phyloP scores from a whole-genome alignment of 2,888 invertebrate genomes.

The Agonum fuliginosum region DNA sequence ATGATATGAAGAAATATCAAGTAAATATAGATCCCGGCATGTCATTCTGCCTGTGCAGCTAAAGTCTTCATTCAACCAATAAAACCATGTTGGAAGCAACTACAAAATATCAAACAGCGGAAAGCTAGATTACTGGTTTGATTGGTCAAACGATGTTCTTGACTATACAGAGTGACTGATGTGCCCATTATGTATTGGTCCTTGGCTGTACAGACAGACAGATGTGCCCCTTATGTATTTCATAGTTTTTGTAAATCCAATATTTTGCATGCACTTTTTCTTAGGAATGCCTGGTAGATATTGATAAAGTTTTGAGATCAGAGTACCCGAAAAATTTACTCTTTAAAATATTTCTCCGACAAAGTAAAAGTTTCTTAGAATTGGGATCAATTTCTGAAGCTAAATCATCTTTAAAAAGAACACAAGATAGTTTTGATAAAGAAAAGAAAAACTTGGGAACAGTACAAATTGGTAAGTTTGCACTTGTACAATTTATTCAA shows the following conservation, averaged over 20 bases:
- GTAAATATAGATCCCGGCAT: slow-evolving; percentile 77
- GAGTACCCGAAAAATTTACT: slow-evolving; percentile 15
- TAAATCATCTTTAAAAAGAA: background rate
- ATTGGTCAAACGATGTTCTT: too few relatives aligned
- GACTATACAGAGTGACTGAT: too few relatives aligned
- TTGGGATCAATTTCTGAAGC: background rate
- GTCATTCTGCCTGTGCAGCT: too few relatives aligned
- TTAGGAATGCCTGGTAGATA: slow-evolving; percentile 4
- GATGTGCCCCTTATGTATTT: too few relatives aligned
- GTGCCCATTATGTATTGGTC: too few relatives aligned
- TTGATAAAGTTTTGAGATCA: background rate
- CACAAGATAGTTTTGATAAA: background rate
- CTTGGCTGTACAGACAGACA: too few relatives aligned
- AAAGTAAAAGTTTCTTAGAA: slow-evolving; percentile 16
- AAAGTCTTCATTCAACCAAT: too few relatives aligned
- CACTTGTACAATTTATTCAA: background rate
- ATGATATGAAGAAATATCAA: slow-evolving; percentile 76
- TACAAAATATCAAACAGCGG: too few relatives aligned
- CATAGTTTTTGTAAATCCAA: too few relatives aligned
- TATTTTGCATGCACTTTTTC: too few relatives aligned
- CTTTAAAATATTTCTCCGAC: background rate
- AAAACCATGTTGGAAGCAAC: too few relatives aligned
- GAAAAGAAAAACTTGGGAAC: background rate
- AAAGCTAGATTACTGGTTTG: too few relatives aligned
- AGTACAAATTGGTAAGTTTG: background rate